Conservation (phyloP, 2,797 vertebrate genomes). For the Poecilia picta region DNA sequence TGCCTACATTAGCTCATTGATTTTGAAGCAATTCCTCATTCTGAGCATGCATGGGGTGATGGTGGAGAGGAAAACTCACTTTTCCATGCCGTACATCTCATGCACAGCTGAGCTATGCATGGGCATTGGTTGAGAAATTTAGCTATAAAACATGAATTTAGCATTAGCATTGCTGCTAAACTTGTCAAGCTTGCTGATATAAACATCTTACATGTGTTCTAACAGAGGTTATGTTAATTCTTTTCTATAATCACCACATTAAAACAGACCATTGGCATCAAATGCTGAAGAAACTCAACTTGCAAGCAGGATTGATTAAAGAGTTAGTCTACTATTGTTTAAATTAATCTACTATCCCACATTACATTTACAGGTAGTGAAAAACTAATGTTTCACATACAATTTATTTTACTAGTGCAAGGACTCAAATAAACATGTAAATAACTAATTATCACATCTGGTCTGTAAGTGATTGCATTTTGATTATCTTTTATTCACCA, state of each 20-base stretch:
- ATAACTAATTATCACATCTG: slow-evolving; percentile 85
- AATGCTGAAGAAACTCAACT: background rate
- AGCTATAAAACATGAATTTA: background rate
- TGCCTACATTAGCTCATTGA: background rate
- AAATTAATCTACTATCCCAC: background rate
- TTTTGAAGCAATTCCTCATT: background rate
- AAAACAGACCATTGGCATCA: background rate
- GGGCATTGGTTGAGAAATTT: background rate
- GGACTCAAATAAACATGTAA: slow-evolving; percentile 73
- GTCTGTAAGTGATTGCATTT: slow-evolving; percentile 94
- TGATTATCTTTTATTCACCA: slow-evolving; percentile 51
- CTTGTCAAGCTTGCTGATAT: background rate
- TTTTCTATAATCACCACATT: background rate
- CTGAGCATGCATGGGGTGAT: background rate
- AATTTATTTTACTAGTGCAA: background rate
- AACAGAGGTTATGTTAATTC: background rate
- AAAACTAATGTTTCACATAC: background rate
- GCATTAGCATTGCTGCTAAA: background rate
- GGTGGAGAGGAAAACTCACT: background rate
- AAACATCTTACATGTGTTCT: background rate
- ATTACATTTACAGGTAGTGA: background rate
- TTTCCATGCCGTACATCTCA: background rate
- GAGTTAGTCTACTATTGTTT: background rate
- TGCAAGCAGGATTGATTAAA: background rate
- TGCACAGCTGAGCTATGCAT: background rate